Evolutionary conservation across 2,797 vertebrate genomes (phyloP), one percentile per base, ranked within the genome.

Genomic region (Tympanoctomys barrerae): DNA sequence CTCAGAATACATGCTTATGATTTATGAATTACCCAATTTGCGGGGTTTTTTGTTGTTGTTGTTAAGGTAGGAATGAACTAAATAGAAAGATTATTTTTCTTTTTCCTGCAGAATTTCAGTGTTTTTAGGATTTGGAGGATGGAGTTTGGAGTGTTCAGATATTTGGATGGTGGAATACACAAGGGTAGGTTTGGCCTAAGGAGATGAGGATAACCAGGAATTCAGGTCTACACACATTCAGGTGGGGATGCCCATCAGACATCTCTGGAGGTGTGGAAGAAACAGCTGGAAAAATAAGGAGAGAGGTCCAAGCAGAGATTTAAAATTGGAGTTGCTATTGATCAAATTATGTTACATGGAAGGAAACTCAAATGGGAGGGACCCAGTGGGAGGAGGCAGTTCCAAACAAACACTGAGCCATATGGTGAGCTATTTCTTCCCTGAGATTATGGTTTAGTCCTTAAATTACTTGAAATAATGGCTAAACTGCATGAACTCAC

Each of bases 381-480:
- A 7, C 5, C 8, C 78, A 62, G 10, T 24, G 83, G 57, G 71
- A 89, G 52, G 33, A 75, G 71, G 6, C n/a, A 83, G 90, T 21
- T 33, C 21, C 18, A 92, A 82, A 28, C 71, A 57, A 33, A 70
- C 28, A 57, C 5, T 49, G 79, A 57, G 64, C 4, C 10, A 70
- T 39, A 92, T 71, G 3, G 39, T 18, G 90, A 95, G 79, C 59
- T 73, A 33, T 61, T 89, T 88, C 78, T 54, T 9, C 21, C n/a
- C 70, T 52, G 28, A 61, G 28, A 61, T n/a, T 88, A 77, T 93
- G 77, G 87, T 83, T 28, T 70, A 87, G 75, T 0, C 2, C 9
- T 86, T 66, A 89, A 83, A 68, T 68, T 84, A 92, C 71, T 22
- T 87, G 39, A 92, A 94, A 42, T 64, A 95, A 90, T 80, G 89